Evolutionary conservation across 2,113 vertebrate genomes (phyloP).

Genomic region (Dipodomys stephensi): DNA sequence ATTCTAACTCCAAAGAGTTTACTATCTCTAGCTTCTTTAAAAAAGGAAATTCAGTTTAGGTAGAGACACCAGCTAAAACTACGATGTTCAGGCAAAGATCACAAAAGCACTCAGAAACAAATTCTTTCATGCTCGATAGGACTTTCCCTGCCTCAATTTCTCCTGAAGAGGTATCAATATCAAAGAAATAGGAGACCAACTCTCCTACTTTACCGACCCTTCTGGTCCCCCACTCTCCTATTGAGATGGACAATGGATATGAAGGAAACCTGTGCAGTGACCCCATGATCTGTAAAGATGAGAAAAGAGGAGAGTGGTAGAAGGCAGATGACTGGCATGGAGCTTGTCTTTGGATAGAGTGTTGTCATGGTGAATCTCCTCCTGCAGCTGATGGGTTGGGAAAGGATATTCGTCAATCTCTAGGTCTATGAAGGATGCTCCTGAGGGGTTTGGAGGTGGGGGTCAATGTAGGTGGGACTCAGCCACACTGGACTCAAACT

Average conservation of each 20-base stretch:
- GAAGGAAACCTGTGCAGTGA: not conserved
- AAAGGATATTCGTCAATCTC: not conserved
- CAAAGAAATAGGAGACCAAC: not conserved
- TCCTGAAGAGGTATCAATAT: not conserved
- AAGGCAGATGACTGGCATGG: not conserved
- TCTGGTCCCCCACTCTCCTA: too few species aligned
- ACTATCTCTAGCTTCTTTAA: not conserved
- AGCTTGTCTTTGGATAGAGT: too few species aligned
- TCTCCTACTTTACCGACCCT: not conserved
- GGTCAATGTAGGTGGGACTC: not conserved
- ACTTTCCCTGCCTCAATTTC: not conserved
- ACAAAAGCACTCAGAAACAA: not conserved
- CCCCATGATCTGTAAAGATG: not conserved
- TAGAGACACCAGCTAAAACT: not conserved
- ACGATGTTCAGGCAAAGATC: not conserved
- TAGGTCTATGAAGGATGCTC: not conserved
- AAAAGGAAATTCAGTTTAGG: not conserved
- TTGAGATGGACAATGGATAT: too few species aligned
- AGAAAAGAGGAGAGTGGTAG: not conserved
- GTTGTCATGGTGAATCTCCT: rapidly evolving
- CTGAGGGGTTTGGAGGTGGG: rapidly evolving
- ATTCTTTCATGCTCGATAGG: not conserved
- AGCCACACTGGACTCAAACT: not conserved
- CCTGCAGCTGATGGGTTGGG: not conserved
- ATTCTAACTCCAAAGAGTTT: not conserved